Conservation (phyloP, 1,140 invertebrate genomes). For the Drosophila arawakana region DNA sequence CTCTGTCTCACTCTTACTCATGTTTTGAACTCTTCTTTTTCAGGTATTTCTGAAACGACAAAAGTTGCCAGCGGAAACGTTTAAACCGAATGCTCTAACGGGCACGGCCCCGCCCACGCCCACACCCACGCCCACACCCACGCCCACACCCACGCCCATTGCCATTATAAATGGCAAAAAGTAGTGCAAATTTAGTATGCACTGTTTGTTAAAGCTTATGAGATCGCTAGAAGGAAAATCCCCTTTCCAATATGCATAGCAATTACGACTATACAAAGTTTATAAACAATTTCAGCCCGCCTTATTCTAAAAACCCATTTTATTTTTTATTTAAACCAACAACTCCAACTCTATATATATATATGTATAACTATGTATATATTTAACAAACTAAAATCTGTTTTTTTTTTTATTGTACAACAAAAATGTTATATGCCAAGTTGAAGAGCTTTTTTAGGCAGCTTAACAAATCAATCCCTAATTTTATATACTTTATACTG, state of each 20-base stretch:
- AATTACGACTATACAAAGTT: constrained; percentile 25
- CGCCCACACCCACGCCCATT: constrained; percentile 24
- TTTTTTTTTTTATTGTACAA: not conserved
- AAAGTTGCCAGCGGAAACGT: constrained; percentile 20
- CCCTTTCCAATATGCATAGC: constrained; percentile 22
- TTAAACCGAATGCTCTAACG: constrained; percentile 9
- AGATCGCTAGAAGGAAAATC: not conserved
- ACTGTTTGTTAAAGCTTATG: constrained; percentile 46
- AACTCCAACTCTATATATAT: constrained; percentile 2
- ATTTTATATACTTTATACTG: not conserved
- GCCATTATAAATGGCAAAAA: constrained; percentile 58
- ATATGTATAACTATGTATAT: constrained; percentile 16
- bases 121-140: constrained; percentile 21
- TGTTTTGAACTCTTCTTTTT: constrained; percentile 8
- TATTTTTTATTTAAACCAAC: not conserved
- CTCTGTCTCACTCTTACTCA: constrained; percentile 4
- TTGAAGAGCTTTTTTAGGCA: constrained; percentile 7
- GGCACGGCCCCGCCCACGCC: not conserved
- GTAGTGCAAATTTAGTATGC: constrained; percentile 57
- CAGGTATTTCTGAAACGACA: constrained; percentile 63
- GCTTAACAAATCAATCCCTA: constrained; percentile 17
- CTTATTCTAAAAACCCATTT: not conserved
- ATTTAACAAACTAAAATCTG: constrained; percentile 16
- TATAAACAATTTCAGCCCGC: constrained; percentile 1
- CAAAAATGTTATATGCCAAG: constrained; percentile 13